Percentiles rank a stretch among this genome's conserved stretches.
These are phyloP conservation scores for Pipistrellus pygmaeus DNA, from an alignment of 2,797 vertebrate genomes.

Conservation along the genomic window DNA sequence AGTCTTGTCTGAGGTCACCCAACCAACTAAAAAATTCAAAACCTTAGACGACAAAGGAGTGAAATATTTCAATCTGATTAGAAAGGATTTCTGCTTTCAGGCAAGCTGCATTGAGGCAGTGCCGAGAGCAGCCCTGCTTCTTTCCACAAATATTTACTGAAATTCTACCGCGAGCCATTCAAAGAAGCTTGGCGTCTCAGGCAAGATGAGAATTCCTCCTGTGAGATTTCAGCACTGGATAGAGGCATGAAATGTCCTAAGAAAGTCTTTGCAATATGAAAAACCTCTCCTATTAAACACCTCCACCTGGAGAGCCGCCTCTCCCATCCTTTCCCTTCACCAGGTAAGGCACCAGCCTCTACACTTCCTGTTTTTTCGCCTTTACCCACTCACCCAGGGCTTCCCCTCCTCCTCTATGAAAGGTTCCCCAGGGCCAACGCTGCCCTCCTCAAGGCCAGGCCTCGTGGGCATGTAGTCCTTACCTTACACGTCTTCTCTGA, in stretches of 20 bases:
- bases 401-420: neutral
- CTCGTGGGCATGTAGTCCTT: neutral
- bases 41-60: neutral
- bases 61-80: neutral
- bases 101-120: neutral
- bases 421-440: no score
- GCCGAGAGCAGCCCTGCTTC: neutral
- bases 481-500: neutral
- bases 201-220: neutral
- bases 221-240: constrained; percentile 48
- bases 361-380: neutral
- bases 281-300: neutral
- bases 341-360: rapidly evolving
- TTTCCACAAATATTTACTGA: constrained; percentile 7
- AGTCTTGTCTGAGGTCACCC: neutral
- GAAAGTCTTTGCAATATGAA: neutral
- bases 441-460: neutral
- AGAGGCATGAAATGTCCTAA: neutral
- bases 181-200: neutral
- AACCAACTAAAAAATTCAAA: neutral
- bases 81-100: neutral
- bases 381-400: no score
- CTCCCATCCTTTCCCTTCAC: neutral
- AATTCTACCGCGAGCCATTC: neutral
- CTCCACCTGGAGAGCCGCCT: neutral